Conservation (phyloP, 2,888 invertebrate species). For the Drosophila demipolita region DNA sequence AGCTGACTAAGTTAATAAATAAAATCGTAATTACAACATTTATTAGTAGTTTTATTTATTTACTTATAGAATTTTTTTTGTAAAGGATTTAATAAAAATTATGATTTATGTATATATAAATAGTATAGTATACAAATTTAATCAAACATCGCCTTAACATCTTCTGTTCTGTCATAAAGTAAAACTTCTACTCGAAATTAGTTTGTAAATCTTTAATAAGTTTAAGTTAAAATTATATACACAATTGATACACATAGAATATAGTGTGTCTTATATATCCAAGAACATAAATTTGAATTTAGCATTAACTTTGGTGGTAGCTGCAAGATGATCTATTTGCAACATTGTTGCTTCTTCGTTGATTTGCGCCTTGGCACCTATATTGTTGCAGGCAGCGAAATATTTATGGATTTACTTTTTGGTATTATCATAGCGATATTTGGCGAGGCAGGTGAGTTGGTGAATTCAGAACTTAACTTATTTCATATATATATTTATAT, state of each 20-base stretch:
- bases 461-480: not conserved
- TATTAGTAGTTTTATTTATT: not conserved
- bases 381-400: constrained; percentile 38
- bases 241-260: constrained; percentile 4
- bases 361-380: constrained; percentile 64
- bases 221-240: constrained; percentile 14
- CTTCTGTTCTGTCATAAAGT: constrained; percentile 24
- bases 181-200: not conserved
- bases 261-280: too few species aligned
- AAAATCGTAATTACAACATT: not conserved
- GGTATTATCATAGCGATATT: constrained; percentile 43
- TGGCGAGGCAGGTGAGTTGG: constrained; percentile 62
- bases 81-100: not conserved
- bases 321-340: constrained; percentile 63
- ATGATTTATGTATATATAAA: not conserved
- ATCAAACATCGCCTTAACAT: constrained; percentile 2
- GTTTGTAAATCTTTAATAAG: constrained; percentile 21
- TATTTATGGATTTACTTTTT: constrained; percentile 43
- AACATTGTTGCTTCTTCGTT: constrained; percentile 55
- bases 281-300: not conserved
- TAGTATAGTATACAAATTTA: not conserved
- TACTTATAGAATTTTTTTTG: not conserved
- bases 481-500: not conserved
- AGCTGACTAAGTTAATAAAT: not conserved
- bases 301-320: not conserved